Evolutionary conservation across 2,113 vertebrate species (phyloP).

Genomic region (Oryzias javanicus): DNA sequence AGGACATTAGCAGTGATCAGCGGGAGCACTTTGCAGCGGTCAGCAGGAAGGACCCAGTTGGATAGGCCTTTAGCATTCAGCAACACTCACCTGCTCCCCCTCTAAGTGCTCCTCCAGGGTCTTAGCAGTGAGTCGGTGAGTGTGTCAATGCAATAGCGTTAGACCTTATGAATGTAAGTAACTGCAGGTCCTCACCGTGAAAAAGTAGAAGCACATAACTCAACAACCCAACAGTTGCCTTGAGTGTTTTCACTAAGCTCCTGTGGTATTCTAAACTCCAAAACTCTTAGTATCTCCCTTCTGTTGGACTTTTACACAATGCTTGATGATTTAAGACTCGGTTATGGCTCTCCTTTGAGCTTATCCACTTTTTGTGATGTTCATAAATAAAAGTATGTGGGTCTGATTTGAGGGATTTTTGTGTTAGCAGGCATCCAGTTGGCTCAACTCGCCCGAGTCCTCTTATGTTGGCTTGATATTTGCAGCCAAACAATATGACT

Average conservation of each 20-base stretch:
- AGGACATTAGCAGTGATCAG: conserved; percentile 75
- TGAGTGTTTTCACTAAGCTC: conserved; percentile 1
- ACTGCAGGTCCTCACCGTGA: conserved; percentile 43
- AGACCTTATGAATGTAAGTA: conserved; percentile 43
- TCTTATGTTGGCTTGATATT: conserved; percentile 39
- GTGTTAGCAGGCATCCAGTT: conserved; percentile 41
- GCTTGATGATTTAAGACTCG: conserved; percentile 24
- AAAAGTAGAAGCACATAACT: conserved; percentile 24
- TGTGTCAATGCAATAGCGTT: conserved; percentile 32
- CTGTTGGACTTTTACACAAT: conserved; percentile 26
- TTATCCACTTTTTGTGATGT: conserved; percentile 22
- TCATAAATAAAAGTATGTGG: conserved; percentile 33
- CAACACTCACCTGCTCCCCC: conserved; percentile 65
- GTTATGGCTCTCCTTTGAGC: conserved; percentile 13
- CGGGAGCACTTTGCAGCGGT: conserved; percentile 71
- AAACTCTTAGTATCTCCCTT: conserved; percentile 12
- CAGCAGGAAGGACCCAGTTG: conserved; percentile 65
- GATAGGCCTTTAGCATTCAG: conserved; percentile 69
- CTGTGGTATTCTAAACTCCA: conserved; percentile 1
- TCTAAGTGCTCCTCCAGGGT: conserved; percentile 43
- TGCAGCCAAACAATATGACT: conserved; percentile 40
- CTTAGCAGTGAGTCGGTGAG: conserved; percentile 26
- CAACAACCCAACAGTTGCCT: conserved; percentile 7
- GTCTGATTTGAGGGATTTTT: conserved; percentile 10
- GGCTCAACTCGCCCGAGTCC: conserved; percentile 43